Conservation (phyloP, 2,113 vertebrate genomes). For the Pseudorasbora parva region DNA sequence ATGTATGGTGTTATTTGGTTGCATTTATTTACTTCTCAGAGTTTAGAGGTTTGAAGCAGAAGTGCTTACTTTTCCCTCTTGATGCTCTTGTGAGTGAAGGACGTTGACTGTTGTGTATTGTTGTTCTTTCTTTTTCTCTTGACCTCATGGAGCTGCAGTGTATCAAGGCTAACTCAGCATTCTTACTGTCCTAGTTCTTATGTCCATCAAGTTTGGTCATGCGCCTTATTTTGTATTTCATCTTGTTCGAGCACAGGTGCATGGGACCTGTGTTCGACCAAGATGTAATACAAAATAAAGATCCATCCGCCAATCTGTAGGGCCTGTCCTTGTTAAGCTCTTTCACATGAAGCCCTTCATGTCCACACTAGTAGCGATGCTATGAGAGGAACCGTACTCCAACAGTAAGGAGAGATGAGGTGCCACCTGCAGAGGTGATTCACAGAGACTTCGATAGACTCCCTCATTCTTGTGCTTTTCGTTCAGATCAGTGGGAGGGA, state of each 20-base stretch:
- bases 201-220: constrained; percentile 34
- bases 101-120: constrained; percentile 16
- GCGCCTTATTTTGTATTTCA: constrained; percentile 62
- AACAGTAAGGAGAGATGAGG: constrained; percentile 64
- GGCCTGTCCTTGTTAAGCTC: constrained; percentile 62
- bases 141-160: constrained; percentile 54
- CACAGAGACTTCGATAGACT: constrained; percentile 70
- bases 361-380: constrained; percentile 67
- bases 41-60: constrained; percentile 6
- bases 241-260: constrained; percentile 55
- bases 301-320: constrained; percentile 66
- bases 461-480: constrained; percentile 65
- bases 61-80: background rate
- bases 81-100: background rate
- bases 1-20: constrained; percentile 13
- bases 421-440: constrained; percentile 61
- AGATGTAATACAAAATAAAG: too few species aligned
- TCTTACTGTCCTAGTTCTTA: constrained; percentile 33
- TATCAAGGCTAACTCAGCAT: constrained; percentile 37
- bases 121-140: constrained; percentile 59
- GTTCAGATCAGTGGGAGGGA: constrained; percentile 71
- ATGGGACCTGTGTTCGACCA: too few species aligned
- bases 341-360: constrained; percentile 68
- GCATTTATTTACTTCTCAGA: constrained; percentile 3
- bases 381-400: constrained; percentile 63